phyloP scores from a whole-genome alignment of 2,888 invertebrate genomes.

The Lordiphosa andalusiaca region DNA sequence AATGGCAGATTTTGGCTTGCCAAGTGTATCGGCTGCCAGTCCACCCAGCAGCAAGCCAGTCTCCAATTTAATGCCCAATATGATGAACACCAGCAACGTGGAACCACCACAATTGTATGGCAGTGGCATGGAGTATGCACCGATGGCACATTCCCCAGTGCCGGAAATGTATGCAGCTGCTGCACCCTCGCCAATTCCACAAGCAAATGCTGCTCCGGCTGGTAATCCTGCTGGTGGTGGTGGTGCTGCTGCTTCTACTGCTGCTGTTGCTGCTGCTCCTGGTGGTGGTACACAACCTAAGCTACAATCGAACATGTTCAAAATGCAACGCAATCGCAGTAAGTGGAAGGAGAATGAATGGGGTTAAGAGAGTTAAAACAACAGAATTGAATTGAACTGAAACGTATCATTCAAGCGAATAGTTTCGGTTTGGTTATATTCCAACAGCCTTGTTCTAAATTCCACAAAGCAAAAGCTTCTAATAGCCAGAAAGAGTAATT shows the following conservation, averaged over 20 bases:
- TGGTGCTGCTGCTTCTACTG: conserved; percentile 27
- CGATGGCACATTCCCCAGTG: conserved; percentile 14
- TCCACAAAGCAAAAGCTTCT: too few relatives aligned
- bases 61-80: conserved; percentile 15
- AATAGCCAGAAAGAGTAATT: too few relatives aligned
- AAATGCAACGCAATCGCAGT: conserved; percentile 89
- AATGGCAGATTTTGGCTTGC: conserved; percentile 81
- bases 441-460: too few relatives aligned
- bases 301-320: conserved; percentile 86
- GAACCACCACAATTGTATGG: conserved; percentile 13
- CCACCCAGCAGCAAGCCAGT: neutral
- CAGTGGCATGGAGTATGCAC: neutral
- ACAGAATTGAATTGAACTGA: too few relatives aligned
- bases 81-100: conserved; percentile 20
- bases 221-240: conserved; percentile 19
- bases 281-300: conserved; percentile 67
- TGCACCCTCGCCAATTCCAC: conserved; percentile 20
- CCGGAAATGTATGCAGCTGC: conserved; percentile 28
- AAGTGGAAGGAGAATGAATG: conserved; percentile 77
- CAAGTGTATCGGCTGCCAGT: conserved; percentile 14
- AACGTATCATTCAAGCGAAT: too few relatives aligned
- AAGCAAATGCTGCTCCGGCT: conserved; percentile 25
- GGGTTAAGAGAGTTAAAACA: too few relatives aligned
- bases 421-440: too few relatives aligned
- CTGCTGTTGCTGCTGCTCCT: conserved; percentile 28